A percentile compares a stretch with the other conserved stretches of the same genome.
phyloP scores from a whole-genome alignment of 2,797 vertebrate genomes.

The Decapterus maruadsi region DNA sequence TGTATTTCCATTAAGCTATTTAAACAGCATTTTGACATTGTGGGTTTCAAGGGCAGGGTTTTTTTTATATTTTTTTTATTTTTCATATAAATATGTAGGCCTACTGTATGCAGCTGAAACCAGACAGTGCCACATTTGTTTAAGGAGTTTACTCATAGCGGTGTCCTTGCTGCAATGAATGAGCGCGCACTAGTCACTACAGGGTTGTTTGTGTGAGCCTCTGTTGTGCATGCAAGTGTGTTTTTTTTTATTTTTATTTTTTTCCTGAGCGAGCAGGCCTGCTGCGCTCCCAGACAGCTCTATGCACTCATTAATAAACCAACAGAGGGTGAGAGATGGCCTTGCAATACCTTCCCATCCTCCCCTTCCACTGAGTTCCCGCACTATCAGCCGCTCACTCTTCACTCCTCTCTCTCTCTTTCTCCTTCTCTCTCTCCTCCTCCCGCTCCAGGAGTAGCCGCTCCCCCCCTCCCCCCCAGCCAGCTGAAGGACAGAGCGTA shows the following conservation, averaged over 20 bases:
- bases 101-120: slow-evolving; percentile 37
- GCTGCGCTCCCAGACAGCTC: slow-evolving; percentile 79
- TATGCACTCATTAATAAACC: slow-evolving; percentile 84
- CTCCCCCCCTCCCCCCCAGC: slow-evolving; percentile 86
- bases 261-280: slow-evolving; percentile 67
- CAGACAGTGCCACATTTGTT: slow-evolving; percentile 56
- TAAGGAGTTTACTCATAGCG: slow-evolving; percentile 60
- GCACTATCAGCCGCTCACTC: slow-evolving; percentile 52
- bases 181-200: slow-evolving; percentile 44
- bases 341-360: slow-evolving; percentile 79
- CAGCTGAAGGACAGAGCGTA: slow-evolving; percentile 88
- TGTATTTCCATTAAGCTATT: slow-evolving; percentile 52
- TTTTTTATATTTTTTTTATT: slow-evolving; percentile 27
- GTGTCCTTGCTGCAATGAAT: slow-evolving; percentile 69
- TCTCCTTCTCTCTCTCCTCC: slow-evolving; percentile 13
- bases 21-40: slow-evolving; percentile 54
- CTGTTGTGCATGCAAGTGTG: slow-evolving; percentile 29
- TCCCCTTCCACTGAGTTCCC: slow-evolving; percentile 56
- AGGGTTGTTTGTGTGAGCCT: slow-evolving; percentile 41
- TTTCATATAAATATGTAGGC: slow-evolving; percentile 52
- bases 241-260: slow-evolving; percentile 39
- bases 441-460: slow-evolving; percentile 80
- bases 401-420: slow-evolving; percentile 32
- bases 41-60: slow-evolving; percentile 53
- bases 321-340: slow-evolving; percentile 80